Evolutionary conservation across 2,797 vertebrate genomes (phyloP), one percentile per base, ranked within the genome.

Genomic region (Miichthys miiuy): DNA sequence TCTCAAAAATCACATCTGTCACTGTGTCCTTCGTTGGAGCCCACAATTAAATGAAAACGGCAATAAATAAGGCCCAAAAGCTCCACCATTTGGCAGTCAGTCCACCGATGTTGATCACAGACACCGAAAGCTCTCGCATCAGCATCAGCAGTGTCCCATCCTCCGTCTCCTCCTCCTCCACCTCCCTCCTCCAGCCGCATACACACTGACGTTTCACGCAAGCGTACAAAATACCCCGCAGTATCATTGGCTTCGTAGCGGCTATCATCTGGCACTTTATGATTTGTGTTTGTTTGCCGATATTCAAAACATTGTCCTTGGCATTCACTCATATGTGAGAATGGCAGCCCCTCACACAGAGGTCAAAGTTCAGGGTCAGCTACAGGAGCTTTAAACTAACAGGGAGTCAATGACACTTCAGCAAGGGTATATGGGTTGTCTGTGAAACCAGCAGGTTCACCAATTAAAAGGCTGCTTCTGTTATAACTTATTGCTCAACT

Each of bases 171-270:
- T 71, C 84, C 86, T 50, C 70, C 78, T 81, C 87, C 87, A 9
- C 34, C 34, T 38, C 73, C 89, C 87, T 89, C 89, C 89, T 90
- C 90, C 91, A 91, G 92, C 94, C 89, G 92, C 93, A 91, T 79
- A 91, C 91, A 83, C 84, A 41, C 84, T 93, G 93, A 95, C 93
- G 94, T 94, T 80, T 85, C 88, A 92, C 94, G 94, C 92, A 94
- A 52, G 92, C 93, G 93, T 88, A 94, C 78, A 87, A 86, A 82
- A 83, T 5, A 87, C 72, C 88, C 94, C 82, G 93, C 94, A 94
- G 92, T 93, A 83, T 86, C 83, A 65, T 4, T 34, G 56, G 48
- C 38, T 65, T 72, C 21, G 68, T 3, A 25, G 41, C 60, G 41
- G 55, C 30, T 11, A 34, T 25, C 47, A 55, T 9, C 2, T 44